These are phyloP conservation scores for Eutrigla gurnardus DNA, from an alignment of 2,797 vertebrate species.

Conservation along the genomic window DNA sequence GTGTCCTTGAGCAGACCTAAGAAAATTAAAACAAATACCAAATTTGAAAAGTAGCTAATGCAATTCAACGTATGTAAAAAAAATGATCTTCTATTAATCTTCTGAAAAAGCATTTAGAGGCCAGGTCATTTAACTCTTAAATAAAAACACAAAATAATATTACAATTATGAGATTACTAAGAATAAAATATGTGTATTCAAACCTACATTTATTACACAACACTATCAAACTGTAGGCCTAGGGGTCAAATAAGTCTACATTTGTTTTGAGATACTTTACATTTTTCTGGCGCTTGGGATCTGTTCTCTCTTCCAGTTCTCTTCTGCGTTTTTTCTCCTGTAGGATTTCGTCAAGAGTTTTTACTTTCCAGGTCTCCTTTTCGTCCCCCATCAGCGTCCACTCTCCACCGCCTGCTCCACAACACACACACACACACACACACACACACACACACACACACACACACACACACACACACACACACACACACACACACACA, in stretches of 20 bases:
- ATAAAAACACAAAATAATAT: not conserved
- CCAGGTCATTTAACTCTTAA: not conserved
- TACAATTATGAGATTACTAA: not conserved
- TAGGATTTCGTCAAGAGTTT: constrained; percentile 99
- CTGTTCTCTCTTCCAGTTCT: constrained; percentile 95
- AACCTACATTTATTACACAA: not conserved
- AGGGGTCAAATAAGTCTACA: not conserved
- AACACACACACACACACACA: constrained; percentile 18
- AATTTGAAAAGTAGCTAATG: not conserved
- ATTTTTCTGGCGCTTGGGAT: constrained; percentile 92
- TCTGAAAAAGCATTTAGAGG: not conserved
- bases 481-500: constrained; percentile 17
- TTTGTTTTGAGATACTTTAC: constrained; percentile 77
- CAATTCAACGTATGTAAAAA: no score
- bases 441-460: not conserved
- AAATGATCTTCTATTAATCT: not conserved
- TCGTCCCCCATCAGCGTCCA: constrained; percentile 98
- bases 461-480: not conserved
- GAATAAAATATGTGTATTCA: not conserved
- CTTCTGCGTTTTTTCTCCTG: constrained; percentile 97
- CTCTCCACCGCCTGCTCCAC: constrained; percentile 77
- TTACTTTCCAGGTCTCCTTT: constrained; percentile 99
- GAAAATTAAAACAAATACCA: not conserved
- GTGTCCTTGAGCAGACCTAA: not conserved
- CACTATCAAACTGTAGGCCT: not conserved